Base-by-base conservation (phyloP, 2,888 invertebrate species). In the Apomyelois bistriatella region DNA sequence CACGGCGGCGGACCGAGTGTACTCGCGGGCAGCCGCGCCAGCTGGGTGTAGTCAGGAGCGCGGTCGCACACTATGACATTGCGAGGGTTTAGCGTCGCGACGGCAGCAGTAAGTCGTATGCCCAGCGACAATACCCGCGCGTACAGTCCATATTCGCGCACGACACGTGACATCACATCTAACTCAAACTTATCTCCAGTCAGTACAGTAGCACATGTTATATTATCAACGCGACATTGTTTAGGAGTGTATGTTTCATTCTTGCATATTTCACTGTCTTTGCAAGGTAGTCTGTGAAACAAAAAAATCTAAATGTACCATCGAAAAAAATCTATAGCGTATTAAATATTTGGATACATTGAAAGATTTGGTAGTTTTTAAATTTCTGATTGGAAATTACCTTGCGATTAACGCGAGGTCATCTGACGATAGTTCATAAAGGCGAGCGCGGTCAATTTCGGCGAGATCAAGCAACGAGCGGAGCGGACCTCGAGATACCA, bases 161-260 rank as follows among this genome's bases (percentile, higher is more conserved):
- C 70, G 0, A 71, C 65, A 1, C 46, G 59, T 1, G 56, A 58
- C 10, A 85, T 64, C 37, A 74, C 59, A 3, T 48, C 58, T 38
- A 74, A 76, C 58, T 84, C 85, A 28, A 56, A 64, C 36, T 54
- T 68, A 49, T 71, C 70, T 49, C 71, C 70, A 0, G 77, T 72
- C 30, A 84, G 58, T 15, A 82, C 42, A 0, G 74, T 70, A 1
- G 82, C 78, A 57, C 80, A 78, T 3, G 60, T 55, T 1, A 52
- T 13, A n/a, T 60, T 61, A 5, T 52, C 48, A 1, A 53, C 51
- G 28, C 65, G 58, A 68, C 95, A 95, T 65, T 86, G 85, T 4
- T 80, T 66, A 0, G 94, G 94, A n/a, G 87, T 83, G 72, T 90
- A 93, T 63, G 92, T 86, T 8, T 10, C 41, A 28, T n/a, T 32